A percentile compares a stretch with the other conserved stretches of the same genome.
phyloP scores from a whole-genome alignment of 1,140 invertebrate species.

The Dinoponera quadriceps region DNA sequence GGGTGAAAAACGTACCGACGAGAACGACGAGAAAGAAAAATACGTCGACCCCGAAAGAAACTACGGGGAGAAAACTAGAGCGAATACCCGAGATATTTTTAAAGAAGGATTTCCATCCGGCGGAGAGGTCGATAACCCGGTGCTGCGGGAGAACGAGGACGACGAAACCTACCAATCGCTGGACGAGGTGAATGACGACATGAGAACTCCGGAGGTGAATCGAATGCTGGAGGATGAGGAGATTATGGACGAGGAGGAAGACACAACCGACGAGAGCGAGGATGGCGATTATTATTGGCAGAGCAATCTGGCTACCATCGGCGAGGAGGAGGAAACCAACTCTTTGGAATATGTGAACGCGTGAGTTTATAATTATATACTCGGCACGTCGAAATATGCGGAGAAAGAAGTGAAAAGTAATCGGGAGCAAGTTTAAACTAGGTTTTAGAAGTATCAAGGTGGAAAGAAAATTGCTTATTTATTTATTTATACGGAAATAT shows the following conservation, averaged over 20 bases:
- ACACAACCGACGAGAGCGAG: conserved; percentile 77
- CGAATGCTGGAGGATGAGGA: conserved; percentile 19
- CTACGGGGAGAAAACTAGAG: background rate
- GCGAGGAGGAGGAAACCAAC: conserved; percentile 81
- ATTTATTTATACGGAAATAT: too few relatives aligned
- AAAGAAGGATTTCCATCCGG: background rate
- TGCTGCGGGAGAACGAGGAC: conserved; percentile 25
- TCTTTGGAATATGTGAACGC: conserved; percentile 78
- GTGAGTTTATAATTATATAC: conserved; percentile 21
- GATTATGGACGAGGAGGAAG: conserved; percentile 62
- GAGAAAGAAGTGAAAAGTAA: too few relatives aligned
- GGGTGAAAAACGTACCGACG: conserved; percentile 12
- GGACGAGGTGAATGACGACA: conserved; percentile 50
- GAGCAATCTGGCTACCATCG: conserved; percentile 81
- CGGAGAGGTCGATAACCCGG: background rate
- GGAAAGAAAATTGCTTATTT: too few relatives aligned
- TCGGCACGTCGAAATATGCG: background rate
- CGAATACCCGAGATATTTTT: background rate
- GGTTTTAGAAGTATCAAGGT: too few relatives aligned
- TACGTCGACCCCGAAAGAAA: background rate
- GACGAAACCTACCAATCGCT: conserved; percentile 64
- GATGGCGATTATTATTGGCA: conserved; percentile 81
- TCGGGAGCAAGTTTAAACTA: too few relatives aligned
- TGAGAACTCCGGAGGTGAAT: conserved; percentile 12
- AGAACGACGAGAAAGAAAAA: background rate